Percentiles rank a stretch among this genome's conserved stretches.
phyloP scores from a whole-genome alignment of 1,140 invertebrate species.

The Diplogasteroides magnus region DNA sequence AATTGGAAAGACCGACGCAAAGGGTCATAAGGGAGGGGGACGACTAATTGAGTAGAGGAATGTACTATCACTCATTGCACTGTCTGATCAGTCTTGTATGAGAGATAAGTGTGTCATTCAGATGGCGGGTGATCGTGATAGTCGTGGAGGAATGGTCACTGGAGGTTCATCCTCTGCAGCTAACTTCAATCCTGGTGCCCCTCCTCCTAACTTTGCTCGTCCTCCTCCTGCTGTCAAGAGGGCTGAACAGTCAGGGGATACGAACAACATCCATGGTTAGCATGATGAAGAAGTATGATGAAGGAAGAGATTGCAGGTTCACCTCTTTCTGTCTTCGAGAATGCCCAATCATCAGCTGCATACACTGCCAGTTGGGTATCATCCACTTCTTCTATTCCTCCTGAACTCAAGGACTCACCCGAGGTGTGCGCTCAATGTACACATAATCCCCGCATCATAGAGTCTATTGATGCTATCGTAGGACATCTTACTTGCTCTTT shows the following conservation, averaged over 20 bases:
- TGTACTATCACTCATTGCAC: too few species aligned
- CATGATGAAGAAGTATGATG: not conserved
- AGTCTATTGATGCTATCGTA: too few species aligned
- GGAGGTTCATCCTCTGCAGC: not conserved
- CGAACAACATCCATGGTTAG: not conserved
- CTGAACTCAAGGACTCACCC: slow-evolving; percentile 26
- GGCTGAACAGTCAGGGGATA: not conserved
- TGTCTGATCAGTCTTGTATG: too few species aligned
- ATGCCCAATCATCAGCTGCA: slow-evolving; percentile 21
- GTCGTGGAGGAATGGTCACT: too few species aligned
- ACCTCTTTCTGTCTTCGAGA: slow-evolving; percentile 26
- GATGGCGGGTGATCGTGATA: too few species aligned
- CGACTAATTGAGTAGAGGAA: too few species aligned
- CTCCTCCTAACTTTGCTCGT: not conserved
- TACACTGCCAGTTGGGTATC: slow-evolving; percentile 29
- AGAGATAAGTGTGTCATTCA: too few species aligned
- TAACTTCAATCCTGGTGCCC: not conserved
- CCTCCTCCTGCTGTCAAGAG: not conserved
- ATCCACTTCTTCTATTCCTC: slow-evolving; percentile 21
- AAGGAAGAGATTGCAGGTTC: not conserved
- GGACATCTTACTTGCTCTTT: too few species aligned
- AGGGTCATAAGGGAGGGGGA: too few species aligned
- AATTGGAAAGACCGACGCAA: too few species aligned
- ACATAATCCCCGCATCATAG: too few species aligned
- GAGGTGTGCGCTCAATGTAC: slow-evolving; percentile 8